Percentiles rank a stretch among this genome's conserved stretches.
Conservation (phyloP, 2,797 vertebrate species). For the Phataginus tetradactyla region DNA sequence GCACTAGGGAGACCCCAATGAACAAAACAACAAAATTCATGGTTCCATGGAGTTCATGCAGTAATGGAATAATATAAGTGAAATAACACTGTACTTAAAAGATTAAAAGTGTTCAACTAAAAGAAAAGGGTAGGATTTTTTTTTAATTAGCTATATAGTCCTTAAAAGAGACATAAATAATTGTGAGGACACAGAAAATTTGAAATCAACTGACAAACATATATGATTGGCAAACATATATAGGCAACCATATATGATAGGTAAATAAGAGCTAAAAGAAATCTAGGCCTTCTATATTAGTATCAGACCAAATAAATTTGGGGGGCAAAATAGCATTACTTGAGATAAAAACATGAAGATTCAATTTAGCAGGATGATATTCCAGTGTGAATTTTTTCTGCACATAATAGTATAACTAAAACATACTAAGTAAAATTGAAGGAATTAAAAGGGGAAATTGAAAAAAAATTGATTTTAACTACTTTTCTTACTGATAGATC, state of each 20-base stretch:
- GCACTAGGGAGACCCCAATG: not conserved
- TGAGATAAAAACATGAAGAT: conserved; percentile 33
- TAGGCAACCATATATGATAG: not conserved
- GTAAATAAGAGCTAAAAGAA: conserved; percentile 5
- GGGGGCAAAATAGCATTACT: not conserved
- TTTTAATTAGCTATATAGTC: not conserved
- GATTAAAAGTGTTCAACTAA: not conserved
- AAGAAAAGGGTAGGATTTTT: not conserved
- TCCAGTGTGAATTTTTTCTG: not conserved
- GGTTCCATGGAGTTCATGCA: not conserved
- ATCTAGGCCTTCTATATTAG: not conserved
- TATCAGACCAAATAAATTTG: not conserved
- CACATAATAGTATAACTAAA: not conserved
- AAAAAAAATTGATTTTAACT: conserved; percentile 20
- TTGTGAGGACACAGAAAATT: not conserved
- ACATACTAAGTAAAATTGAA: conserved; percentile 7
- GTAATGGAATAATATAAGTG: not conserved
- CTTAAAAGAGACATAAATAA: not conserved
- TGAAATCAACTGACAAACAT: conserved; percentile 3
- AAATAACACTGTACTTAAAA: not conserved
- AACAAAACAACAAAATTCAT: not conserved
- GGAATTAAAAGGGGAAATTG: not conserved
- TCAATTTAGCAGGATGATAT: conserved; percentile 29
- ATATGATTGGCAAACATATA: not conserved
- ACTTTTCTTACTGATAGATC: conserved; percentile 22